phyloP scores from a whole-genome alignment of 2,113 vertebrate genomes.

The Stomatorhinus ivindoensis region DNA sequence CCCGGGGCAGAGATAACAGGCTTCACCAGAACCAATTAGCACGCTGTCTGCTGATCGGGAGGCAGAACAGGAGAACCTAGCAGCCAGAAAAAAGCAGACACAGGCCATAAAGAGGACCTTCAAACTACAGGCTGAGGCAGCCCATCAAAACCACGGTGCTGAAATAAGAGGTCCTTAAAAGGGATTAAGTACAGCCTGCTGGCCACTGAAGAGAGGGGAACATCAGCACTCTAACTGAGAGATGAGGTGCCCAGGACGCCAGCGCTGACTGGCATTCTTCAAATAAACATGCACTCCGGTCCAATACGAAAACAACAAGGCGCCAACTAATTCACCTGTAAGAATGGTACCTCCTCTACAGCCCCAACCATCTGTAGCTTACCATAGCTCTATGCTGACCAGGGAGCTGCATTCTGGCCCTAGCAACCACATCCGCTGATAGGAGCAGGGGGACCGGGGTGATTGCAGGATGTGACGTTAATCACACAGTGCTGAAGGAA shows the following conservation, averaged over 20 bases:
- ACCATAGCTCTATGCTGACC: not conserved
- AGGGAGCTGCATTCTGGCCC: not conserved
- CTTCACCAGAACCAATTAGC: conserved; percentile 3
- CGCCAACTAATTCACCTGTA: not conserved
- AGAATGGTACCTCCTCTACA: not conserved
- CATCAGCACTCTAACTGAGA: not conserved
- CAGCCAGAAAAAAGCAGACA: not conserved
- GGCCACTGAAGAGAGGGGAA: not conserved
- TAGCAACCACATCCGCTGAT: not conserved
- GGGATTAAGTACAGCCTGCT: not conserved
- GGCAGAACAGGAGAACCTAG: not conserved
- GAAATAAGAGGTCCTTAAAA: not conserved
- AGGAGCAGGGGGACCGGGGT: not conserved
- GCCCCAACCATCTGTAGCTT: not conserved
- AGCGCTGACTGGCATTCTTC: not conserved
- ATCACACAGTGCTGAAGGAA: not conserved
- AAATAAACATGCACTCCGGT: not conserved
- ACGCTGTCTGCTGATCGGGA: not conserved
- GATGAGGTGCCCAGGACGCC: not conserved
- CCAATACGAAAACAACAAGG: not conserved
- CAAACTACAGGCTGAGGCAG: not conserved
- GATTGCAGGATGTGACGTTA: not conserved
- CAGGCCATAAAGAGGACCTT: not conserved
- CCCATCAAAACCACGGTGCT: not conserved
- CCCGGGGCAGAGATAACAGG: not conserved